phyloP scores from a whole-genome alignment of 2,113 vertebrate genomes.

The Phalacrocorax pelagicus region DNA sequence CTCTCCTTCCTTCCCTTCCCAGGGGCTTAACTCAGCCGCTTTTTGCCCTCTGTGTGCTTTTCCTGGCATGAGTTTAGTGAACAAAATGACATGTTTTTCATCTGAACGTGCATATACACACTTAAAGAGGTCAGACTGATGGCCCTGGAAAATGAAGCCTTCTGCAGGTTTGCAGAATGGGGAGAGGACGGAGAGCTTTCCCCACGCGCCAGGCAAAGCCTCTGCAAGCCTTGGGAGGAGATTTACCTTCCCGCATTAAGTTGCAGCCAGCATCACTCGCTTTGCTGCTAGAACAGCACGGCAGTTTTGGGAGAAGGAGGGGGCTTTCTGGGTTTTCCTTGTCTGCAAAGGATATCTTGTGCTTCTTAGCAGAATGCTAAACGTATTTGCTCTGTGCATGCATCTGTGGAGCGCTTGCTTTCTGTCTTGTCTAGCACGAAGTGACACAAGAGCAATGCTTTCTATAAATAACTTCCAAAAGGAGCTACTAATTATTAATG shows the following conservation, averaged over 20 bases:
- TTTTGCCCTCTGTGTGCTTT: neutral
- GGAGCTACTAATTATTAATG: neutral
- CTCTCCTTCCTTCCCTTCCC: neutral
- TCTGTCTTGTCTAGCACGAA: neutral
- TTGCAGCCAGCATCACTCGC: neutral
- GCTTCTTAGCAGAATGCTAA: neutral
- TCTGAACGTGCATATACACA: too few species aligned
- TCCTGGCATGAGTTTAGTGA: neutral
- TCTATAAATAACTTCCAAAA: neutral
- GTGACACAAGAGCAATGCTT: neutral
- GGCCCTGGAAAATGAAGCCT: neutral
- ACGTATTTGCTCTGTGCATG: neutral
- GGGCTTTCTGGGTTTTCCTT: neutral
- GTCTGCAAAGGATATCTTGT: neutral
- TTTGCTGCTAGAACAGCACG: neutral
- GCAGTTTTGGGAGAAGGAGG: neutral
- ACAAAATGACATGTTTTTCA: neutral
- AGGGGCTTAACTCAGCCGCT: neutral
- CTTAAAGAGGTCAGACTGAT: neutral
- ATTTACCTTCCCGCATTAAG: neutral
- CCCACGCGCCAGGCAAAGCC: accelerated
- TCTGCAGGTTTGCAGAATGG: neutral
- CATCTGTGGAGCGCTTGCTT: neutral
- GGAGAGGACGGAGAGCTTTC: neutral
- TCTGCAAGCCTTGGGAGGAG: neutral